A percentile compares a stretch with the other conserved stretches of the same genome.
phyloP scores from a whole-genome alignment of 2,113 vertebrate genomes.

The Ibidorhyncha struthersii region DNA sequence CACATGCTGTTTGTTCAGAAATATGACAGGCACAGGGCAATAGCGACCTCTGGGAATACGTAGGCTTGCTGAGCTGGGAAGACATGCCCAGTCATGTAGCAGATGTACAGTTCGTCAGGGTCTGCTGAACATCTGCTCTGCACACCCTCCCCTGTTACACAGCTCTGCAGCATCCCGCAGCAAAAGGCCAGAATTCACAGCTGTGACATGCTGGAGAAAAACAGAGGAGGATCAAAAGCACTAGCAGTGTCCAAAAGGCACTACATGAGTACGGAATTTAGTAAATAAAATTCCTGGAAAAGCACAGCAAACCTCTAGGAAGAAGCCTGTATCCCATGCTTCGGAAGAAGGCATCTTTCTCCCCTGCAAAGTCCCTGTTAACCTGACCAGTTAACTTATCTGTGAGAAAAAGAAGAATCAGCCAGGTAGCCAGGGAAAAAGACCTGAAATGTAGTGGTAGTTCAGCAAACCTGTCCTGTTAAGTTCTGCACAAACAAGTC shows the following conservation, averaged over 20 bases:
- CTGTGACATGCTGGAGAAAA: neutral
- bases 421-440: neutral
- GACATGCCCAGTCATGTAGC: neutral
- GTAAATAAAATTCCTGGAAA: neutral
- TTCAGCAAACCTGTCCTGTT: neutral
- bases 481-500: neutral
- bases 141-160: neutral
- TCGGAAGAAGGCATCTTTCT: neutral
- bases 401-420: neutral
- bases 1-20: neutral
- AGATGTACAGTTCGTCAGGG: neutral
- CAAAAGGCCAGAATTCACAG: neutral
- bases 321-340: neutral
- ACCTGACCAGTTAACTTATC: neutral
- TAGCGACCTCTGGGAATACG: neutral
- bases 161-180: neutral
- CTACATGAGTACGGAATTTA: neutral
- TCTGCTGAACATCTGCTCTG: neutral
- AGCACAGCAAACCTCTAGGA: neutral
- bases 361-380: neutral
- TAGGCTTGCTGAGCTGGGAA: neutral
- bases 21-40: neutral
- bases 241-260: neutral
- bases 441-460: neutral
- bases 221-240: neutral